Evolutionary conservation across 2,888 invertebrate genomes (phyloP), one percentile per base, ranked within the genome.

Genomic region (Eurytoma adleriae): DNA sequence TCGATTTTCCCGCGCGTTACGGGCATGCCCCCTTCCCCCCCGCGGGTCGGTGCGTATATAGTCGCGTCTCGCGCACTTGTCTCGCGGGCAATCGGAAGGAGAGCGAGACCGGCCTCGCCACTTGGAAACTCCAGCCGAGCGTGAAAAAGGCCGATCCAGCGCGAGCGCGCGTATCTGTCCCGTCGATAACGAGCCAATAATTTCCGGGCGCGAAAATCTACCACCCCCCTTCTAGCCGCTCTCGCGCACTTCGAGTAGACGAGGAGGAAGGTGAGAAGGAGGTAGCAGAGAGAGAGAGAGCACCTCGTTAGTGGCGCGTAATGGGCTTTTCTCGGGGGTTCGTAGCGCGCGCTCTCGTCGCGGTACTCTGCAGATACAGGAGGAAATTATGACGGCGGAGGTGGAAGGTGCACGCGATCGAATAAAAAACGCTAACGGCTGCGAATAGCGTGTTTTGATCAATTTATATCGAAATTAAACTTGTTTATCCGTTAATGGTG

Each of bases 181-280:
- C 12, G 40, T 24, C 68, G 75, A 75, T 75, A 75, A 75, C 75
- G 75, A 75, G 75, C 67, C 68, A 68, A 75, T 75, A 61, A 68
- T 75, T 74, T 68, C 75, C 68, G 75, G 57, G 27, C 27, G 56
- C 64, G 66, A 66, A 74, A 74, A 66, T 64, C 64, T 30, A 24
- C 48, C 40, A 3, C 20, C 16, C 20, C 14, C 52, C 61, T 13
- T 14, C 18, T 18, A 1, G 3, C 12, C 12, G 30, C 40, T 40
- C 14, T 27, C 64, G 64, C n/a, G 2, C n/a, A 64, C n/a, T 27
- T 2, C n/a, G 40, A 48, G 50, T 7, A 50, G 30, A 62, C 30
- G 27, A 12, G 13, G 20, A 27, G 27, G n/a, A 52, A 27, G 50
- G 54, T 30, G 52, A 61, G 72, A 62, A 54, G 13, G 30, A 73